phyloP scores from a whole-genome alignment of 2,797 vertebrate genomes.

The Phrynocephalus forsythii region DNA sequence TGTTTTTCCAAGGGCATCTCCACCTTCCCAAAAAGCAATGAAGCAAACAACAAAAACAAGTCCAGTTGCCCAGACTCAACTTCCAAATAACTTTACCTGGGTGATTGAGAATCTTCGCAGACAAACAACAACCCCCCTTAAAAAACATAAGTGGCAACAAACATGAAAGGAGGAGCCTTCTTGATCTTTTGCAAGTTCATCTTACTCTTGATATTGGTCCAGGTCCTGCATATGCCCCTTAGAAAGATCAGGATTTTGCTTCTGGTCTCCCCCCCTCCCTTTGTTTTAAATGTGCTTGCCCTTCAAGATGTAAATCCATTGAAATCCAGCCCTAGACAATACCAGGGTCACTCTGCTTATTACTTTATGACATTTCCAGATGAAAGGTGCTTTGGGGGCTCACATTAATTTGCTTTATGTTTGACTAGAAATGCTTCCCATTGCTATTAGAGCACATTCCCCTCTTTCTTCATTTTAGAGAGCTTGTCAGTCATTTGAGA shows the following conservation, averaged over 20 bases:
- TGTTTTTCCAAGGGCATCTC: too few relatives aligned
- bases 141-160: neutral
- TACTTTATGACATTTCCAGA: constrained; percentile 86
- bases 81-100: too few relatives aligned
- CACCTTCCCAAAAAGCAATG: too few relatives aligned
- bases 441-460: constrained; percentile 78
- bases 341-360: constrained; percentile 79
- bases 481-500: constrained; percentile 86
- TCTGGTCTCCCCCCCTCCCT: neutral
- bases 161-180: neutral
- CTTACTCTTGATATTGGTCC: neutral
- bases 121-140: neutral
- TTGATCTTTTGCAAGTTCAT: neutral
- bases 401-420: constrained; percentile 89
- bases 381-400: constrained; percentile 81
- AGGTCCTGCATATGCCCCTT: constrained; percentile 34
- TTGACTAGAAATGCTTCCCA: constrained; percentile 86
- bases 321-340: constrained; percentile 75
- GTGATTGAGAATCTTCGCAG: too few relatives aligned
- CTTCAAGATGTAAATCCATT: constrained; percentile 85
- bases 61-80: too few relatives aligned
- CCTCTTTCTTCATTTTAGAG: constrained; percentile 83
- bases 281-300: constrained; percentile 50
- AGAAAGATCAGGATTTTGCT: constrained; percentile 44
- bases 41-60: too few relatives aligned